Evolutionary conservation across 2,113 vertebrate species (phyloP).

Genomic region (Channa maculata): DNA sequence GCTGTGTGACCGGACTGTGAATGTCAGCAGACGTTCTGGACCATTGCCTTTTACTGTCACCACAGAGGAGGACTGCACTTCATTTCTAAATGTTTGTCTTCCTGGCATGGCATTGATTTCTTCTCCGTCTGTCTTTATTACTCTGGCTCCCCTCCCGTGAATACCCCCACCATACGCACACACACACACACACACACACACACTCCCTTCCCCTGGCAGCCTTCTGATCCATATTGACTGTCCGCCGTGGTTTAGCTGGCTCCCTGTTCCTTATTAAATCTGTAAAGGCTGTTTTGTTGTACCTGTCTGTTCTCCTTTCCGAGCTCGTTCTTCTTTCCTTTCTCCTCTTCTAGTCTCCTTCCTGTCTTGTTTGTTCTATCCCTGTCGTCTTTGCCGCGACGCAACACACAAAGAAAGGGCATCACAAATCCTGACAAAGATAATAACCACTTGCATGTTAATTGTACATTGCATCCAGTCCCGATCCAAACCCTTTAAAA

Average conservation of each 20-base stretch:
- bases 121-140: slow-evolving; percentile 54
- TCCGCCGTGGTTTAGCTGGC: slow-evolving; percentile 45
- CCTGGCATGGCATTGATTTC: slow-evolving; percentile 52
- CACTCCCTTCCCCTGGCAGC: neutral
- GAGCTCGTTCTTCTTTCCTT: slow-evolving; percentile 16
- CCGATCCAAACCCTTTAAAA: no score
- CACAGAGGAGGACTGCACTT: slow-evolving; percentile 25
- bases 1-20: slow-evolving; percentile 29
- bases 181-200: slow-evolving; percentile 12
- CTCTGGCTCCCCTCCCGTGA: slow-evolving; percentile 17
- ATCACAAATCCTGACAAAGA: no score
- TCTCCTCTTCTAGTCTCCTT: neutral
- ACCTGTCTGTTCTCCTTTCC: slow-evolving; percentile 32
- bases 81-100: slow-evolving; percentile 61
- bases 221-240: slow-evolving; percentile 39
- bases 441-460: no score
- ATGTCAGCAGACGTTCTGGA: slow-evolving; percentile 12
- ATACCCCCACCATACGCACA: slow-evolving; percentile 26
- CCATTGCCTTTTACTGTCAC: slow-evolving; percentile 4
- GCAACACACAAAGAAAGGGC: neutral
- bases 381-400: neutral
- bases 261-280: slow-evolving; percentile 48
- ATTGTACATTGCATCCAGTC: neutral
- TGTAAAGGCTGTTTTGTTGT: slow-evolving; percentile 18
- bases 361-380: neutral